Conservation (phyloP, 2,113 vertebrate species). For the Monarcha castaneiventris region DNA sequence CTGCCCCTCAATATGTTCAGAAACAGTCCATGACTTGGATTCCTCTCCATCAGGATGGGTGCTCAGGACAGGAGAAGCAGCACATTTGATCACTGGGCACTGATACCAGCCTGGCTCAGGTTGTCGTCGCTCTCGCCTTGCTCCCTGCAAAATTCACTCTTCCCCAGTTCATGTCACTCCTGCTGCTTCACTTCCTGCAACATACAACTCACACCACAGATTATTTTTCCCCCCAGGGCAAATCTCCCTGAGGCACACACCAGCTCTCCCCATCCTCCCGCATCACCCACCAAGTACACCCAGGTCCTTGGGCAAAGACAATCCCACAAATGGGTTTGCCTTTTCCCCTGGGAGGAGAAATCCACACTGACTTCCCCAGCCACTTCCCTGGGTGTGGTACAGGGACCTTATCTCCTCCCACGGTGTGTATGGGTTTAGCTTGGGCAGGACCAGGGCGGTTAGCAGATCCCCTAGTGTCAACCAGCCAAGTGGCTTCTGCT, state of each 20-base stretch:
- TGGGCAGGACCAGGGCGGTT: neutral
- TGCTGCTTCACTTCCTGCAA: neutral
- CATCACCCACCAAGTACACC: neutral
- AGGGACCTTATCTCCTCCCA: neutral
- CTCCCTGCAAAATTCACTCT: neutral
- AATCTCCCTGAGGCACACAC: neutral
- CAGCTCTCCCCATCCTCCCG: neutral
- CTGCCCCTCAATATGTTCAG: neutral
- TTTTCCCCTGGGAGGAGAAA: neutral
- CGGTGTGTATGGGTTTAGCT: neutral
- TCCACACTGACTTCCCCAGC: neutral
- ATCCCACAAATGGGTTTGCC: neutral
- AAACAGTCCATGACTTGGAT: neutral
- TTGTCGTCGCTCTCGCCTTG: accelerated
- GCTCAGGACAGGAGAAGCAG: neutral
- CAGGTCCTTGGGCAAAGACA: neutral
- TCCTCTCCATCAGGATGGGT: neutral
- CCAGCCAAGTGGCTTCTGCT: neutral
- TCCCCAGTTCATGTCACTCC: neutral
- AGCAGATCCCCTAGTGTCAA: neutral
- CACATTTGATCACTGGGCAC: neutral
- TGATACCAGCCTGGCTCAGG: accelerated
- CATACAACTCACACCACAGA: neutral
- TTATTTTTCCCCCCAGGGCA: neutral
- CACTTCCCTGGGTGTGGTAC: neutral